Conservation (phyloP, 2,888 invertebrate species). For the Cantharis rufa region DNA sequence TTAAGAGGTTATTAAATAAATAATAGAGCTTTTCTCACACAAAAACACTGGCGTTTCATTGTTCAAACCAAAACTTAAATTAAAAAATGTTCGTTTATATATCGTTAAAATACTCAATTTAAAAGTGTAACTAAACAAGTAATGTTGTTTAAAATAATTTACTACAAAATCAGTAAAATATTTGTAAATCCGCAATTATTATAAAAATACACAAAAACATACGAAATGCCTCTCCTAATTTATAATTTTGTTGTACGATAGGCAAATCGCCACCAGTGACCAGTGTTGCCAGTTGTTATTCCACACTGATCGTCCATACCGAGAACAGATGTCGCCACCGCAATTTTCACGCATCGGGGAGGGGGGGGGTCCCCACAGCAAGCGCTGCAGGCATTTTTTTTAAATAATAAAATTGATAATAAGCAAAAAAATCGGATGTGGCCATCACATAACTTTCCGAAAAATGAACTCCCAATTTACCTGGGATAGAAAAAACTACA, state of each 20-base stretch:
- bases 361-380: too few relatives aligned
- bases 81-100: neutral
- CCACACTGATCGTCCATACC: too few relatives aligned
- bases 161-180: neutral
- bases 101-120: neutral
- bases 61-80: neutral
- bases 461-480: too few relatives aligned
- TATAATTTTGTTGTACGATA: neutral
- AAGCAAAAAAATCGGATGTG: too few relatives aligned
- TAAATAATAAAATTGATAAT: too few relatives aligned
- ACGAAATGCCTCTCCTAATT: neutral
- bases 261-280: neutral
- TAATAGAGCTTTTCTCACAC: neutral
- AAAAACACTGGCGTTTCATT: neutral
- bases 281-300: too few relatives aligned
- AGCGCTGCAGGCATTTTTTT: too few relatives aligned
- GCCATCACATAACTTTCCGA: too few relatives aligned
- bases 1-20: neutral
- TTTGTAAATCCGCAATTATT: neutral
- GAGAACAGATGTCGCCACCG: too few relatives aligned
- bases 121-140: neutral
- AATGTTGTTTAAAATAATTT: neutral
- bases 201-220: neutral
- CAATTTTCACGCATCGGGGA: too few relatives aligned
- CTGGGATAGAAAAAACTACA: too few relatives aligned